Evolutionary conservation across 1,140 invertebrate species (phyloP).

Genomic region (Bombus waltoni): DNA sequence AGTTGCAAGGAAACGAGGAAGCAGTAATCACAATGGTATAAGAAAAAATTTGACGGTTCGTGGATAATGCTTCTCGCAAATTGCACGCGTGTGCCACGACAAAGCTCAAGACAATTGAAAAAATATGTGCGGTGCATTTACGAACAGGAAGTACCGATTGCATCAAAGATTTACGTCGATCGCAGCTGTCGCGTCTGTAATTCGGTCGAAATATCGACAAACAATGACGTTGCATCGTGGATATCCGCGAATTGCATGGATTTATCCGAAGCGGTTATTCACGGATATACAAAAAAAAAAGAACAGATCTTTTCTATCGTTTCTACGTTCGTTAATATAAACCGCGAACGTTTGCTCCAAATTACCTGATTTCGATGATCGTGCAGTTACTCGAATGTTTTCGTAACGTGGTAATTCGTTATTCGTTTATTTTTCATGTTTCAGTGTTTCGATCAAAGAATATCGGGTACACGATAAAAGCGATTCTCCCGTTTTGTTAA

Average conservation of each 20-base stretch:
- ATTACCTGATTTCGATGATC: not conserved
- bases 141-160: not conserved
- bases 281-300: not conserved
- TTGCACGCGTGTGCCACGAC: not conserved
- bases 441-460: not conserved
- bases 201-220: slow-evolving; percentile 26
- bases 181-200: slow-evolving; percentile 22
- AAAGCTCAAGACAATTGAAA: not conserved
- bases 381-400: not conserved
- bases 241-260: slow-evolving; percentile 50
- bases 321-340: not conserved
- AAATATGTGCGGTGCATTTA: not conserved
- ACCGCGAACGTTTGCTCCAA: not conserved
- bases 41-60: not conserved
- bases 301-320: no score
- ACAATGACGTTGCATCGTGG: slow-evolving; percentile 52
- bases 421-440: not conserved
- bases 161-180: not conserved
- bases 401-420: not conserved
- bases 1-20: no score
- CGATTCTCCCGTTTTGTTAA: not conserved
- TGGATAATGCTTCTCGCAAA: not conserved
- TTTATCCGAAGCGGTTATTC: slow-evolving; percentile 38
- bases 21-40: not conserved
- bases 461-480: not conserved